Evolutionary conservation across 2,113 vertebrate species (phyloP), one percentile per base, ranked within the genome.

Genomic region (Prunella fulvescens): DNA sequence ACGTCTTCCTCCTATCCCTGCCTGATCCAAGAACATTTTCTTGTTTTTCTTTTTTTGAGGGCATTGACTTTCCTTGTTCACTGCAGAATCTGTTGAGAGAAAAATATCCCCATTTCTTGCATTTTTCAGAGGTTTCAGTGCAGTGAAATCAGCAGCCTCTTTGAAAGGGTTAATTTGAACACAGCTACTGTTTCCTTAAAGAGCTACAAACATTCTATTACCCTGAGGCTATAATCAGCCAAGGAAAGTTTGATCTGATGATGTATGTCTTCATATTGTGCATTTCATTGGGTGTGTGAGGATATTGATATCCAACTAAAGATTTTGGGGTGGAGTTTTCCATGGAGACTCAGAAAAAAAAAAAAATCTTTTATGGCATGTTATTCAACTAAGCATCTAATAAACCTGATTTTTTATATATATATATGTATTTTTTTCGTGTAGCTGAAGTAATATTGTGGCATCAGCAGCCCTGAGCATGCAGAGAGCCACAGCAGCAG

Each of bases 221-320:
- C 92, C 93, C 93, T 19, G 70, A 93, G 93, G 94, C 94, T 96
- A 88, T 90, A 96, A 95, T 95, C 92, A 95, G 92, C 93, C 93
- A 96, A 84, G 86, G 93, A 96, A 95, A 96, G 96, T 97, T 97
- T 96, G 96, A 96, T 96, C 88, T 90, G 93, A 96, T 95, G 93
- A 97, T 96, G 93, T 97, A 96, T 96, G 93, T 97, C 95, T 96
- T 96, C 95, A 94, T 96, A 95, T 81, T 83, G 72, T 77, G 76
- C 65, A 39, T 95, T 96, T 95, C 94, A 95, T 96, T 96, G 95
- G 93, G 86, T 33, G 64, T 64, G 67, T 50, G 90, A 86, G 65
- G 92, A 86, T 93, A 92, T 81, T 96, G 93, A 92, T 96, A 94
- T 84, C 88, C 82, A 42, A 61, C 93, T 25, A 67, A 95, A 96